A percentile compares a stretch with the other conserved stretches of the same genome.
phyloP scores from a whole-genome alignment of 2,888 invertebrate genomes.

The Oscheius sp. region DNA sequence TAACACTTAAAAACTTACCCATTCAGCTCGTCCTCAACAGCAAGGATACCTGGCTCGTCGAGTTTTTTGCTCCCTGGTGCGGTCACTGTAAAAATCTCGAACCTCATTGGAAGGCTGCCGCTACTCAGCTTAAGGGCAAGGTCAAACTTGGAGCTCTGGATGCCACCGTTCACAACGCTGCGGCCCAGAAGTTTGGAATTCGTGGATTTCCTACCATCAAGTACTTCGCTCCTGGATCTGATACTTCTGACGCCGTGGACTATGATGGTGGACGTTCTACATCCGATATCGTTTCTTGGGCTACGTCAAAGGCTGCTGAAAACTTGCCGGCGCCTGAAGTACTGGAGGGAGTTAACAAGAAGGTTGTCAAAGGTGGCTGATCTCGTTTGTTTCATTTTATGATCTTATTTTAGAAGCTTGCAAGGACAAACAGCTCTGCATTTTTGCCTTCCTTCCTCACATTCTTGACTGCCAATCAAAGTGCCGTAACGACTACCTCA shows the following conservation, averaged over 20 bases:
- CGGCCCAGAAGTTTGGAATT: constrained; percentile 85
- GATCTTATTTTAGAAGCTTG: constrained; percentile 78
- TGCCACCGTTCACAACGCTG: constrained; percentile 88
- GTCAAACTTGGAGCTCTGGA: constrained; percentile 92
- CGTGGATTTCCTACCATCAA: constrained; percentile 97
- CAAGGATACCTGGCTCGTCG: constrained; percentile 95
- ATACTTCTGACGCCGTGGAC: constrained; percentile 79
- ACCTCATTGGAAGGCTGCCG: constrained; percentile 95
- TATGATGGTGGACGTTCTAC: constrained; percentile 93
- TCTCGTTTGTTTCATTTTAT: background rate
- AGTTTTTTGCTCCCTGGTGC: constrained; percentile 91
- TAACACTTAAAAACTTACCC: background rate
- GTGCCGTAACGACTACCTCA: constrained; percentile 88
- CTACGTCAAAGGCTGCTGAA: constrained; percentile 79
- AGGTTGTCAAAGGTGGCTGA: constrained; percentile 78
- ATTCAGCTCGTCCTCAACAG: constrained; percentile 84
- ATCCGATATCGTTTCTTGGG: constrained; percentile 89
- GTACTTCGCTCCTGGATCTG: constrained; percentile 78
- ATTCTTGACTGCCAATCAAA: constrained; percentile 94
- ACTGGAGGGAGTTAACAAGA: constrained; percentile 78
- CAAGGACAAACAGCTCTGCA: constrained; percentile 86
- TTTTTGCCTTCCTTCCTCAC: constrained; percentile 91
- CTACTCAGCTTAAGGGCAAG: constrained; percentile 93
- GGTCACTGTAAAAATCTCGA: constrained; percentile 96
- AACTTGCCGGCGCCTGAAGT: constrained; percentile 91